Evolutionary conservation across 2,888 invertebrate species (phyloP).

Genomic region (Polylopha cassiicola): DNA sequence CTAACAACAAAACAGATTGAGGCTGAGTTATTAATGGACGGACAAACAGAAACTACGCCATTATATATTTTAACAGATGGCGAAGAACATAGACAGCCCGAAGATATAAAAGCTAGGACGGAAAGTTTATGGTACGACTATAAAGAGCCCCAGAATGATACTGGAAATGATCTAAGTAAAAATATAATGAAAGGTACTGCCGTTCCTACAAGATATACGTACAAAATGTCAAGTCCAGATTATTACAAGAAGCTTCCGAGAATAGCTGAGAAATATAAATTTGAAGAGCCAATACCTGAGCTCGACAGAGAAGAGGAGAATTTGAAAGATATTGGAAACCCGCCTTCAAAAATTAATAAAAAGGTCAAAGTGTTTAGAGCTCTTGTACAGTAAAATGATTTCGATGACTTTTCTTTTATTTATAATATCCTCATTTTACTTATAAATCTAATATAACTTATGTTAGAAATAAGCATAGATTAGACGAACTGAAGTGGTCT

Average conservation of each 20-base stretch:
- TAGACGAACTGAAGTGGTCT: too few relatives aligned
- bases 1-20: too few relatives aligned
- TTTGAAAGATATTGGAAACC: conserved; percentile 34
- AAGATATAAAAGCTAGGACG: conserved; percentile 38
- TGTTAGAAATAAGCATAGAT: too few relatives aligned
- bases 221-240: conserved; percentile 44
- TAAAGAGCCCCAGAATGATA: conserved; percentile 9
- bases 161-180: neutral
- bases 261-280: conserved; percentile 49
- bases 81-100: conserved; percentile 7
- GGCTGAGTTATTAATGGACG: too few relatives aligned
- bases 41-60: too few relatives aligned
- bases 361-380: conserved; percentile 39
- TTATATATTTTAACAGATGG: too few relatives aligned
- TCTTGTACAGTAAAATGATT: too few relatives aligned
- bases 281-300: conserved; percentile 56
- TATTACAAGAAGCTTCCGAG: conserved; percentile 43
- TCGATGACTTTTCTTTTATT: too few relatives aligned
- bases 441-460: too few relatives aligned
- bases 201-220: conserved; percentile 19
- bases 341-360: conserved; percentile 40
- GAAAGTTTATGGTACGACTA: conserved; percentile 34
- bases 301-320: conserved; percentile 42
- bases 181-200: conserved; percentile 5
- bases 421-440: too few relatives aligned